A percentile compares a stretch with the other conserved stretches of the same genome.
phyloP scores from a whole-genome alignment of 2,797 vertebrate genomes.

The Gymnodraco acuticeps region DNA sequence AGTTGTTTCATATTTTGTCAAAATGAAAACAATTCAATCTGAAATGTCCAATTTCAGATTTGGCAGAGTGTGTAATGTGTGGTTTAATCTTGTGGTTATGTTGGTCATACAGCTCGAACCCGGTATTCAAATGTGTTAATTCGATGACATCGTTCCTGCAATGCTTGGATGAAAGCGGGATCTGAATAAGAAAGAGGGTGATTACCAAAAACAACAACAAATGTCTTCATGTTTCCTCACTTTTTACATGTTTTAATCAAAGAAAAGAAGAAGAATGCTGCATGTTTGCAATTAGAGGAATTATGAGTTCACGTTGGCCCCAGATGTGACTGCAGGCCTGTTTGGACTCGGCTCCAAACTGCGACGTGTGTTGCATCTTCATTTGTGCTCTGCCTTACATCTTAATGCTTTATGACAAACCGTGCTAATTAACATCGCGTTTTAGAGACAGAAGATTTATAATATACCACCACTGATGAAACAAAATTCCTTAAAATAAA shows the following conservation, averaged over 20 bases:
- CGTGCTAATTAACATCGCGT: slow-evolving; percentile 14
- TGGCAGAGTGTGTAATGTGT: neutral
- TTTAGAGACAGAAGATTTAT: neutral
- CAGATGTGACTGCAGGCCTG: slow-evolving; percentile 40
- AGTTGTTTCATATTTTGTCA: neutral
- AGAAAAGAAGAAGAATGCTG: slow-evolving; percentile 23
- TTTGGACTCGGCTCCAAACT: slow-evolving; percentile 13
- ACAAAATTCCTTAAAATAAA: slow-evolving; percentile 32
- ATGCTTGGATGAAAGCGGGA: neutral
- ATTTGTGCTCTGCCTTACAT: slow-evolving; percentile 19
- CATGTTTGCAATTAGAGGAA: slow-evolving; percentile 34
- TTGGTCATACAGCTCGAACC: neutral
- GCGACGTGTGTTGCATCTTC: neutral
- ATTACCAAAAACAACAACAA: slow-evolving; percentile 9
- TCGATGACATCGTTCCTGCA: neutral
- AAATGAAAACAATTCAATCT: neutral
- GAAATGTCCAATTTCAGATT: neutral
- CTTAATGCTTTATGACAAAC: slow-evolving; percentile 26
- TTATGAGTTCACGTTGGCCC: slow-evolving; percentile 27
- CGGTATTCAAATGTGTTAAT: neutral
- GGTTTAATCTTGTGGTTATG: neutral
- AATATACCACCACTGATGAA: slow-evolving; percentile 11
- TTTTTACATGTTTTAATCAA: slow-evolving; percentile 3
- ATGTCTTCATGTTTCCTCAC: slow-evolving; percentile 2
- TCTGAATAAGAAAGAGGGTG: neutral